Evolutionary conservation across 2,888 invertebrate genomes (phyloP).

Genomic region (Drosophila tanythrix): DNA sequence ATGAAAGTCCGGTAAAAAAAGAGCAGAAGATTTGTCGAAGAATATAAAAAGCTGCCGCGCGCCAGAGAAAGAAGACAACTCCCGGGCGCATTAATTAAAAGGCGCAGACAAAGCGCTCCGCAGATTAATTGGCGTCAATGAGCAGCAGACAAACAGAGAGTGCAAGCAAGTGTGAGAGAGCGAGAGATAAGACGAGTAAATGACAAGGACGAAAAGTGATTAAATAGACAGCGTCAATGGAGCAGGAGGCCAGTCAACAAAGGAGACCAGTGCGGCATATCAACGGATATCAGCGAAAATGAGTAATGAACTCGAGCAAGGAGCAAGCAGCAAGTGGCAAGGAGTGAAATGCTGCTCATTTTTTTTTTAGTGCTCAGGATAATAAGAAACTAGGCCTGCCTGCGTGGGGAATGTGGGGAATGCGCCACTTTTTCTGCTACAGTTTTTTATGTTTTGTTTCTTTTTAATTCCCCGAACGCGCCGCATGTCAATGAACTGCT

Average conservation of each 20-base stretch:
- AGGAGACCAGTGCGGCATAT: slow-evolving; percentile 47
- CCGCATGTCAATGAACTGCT: slow-evolving; percentile 70
- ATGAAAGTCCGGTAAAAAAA: slow-evolving; percentile 11
- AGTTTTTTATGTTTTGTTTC: slow-evolving; percentile 32
- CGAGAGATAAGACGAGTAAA: slow-evolving; percentile 23
- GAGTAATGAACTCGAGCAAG: slow-evolving; percentile 73
- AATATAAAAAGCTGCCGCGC: slow-evolving; percentile 8
- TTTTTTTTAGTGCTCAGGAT: slow-evolving; percentile 50
- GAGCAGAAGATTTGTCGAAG: slow-evolving; percentile 4
- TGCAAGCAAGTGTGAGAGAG: slow-evolving; percentile 14
- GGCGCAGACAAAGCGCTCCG: slow-evolving; percentile 76
- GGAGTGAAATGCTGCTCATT: slow-evolving; percentile 8
- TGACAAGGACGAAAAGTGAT: slow-evolving; percentile 61
- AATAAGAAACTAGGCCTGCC: slow-evolving; percentile 70
- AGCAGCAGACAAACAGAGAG: slow-evolving; percentile 48
- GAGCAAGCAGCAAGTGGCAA: slow-evolving; percentile 15
- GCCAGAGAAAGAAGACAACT: slow-evolving; percentile 31
- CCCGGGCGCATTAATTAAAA: slow-evolving; percentile 79
- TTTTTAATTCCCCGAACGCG: slow-evolving; percentile 70
- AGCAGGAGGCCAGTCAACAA: slow-evolving; percentile 31
- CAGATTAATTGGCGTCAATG: slow-evolving; percentile 81
- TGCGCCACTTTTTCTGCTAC: slow-evolving; percentile 58
- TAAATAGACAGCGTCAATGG: slow-evolving; percentile 61
- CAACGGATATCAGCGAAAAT: slow-evolving; percentile 76
- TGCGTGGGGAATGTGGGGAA: slow-evolving; percentile 35